Percentiles rank a stretch among this genome's conserved stretches.
These are phyloP conservation scores for Vultur gryphus DNA, from an alignment of 2,797 vertebrate species.

Conservation along the genomic window DNA sequence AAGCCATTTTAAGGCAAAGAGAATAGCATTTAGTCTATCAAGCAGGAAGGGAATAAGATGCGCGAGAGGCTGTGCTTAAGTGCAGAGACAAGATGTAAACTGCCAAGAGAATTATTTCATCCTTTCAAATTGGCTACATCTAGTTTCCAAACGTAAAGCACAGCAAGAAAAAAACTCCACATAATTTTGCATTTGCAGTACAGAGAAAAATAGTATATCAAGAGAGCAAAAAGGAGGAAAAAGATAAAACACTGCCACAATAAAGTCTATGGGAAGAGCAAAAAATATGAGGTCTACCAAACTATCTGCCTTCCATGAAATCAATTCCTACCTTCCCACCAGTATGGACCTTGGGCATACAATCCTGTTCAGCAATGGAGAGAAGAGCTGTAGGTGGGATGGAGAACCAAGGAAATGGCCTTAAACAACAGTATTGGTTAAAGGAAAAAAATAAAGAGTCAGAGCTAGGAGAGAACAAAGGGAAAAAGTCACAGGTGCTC, in stretches of 20 bases:
- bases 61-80: accelerated
- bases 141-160: neutral
- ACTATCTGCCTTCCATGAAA: neutral
- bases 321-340: neutral
- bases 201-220: neutral
- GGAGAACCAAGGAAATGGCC: neutral
- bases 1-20: neutral
- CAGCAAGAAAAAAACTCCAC: neutral
- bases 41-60: neutral
- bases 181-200: neutral
- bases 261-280: neutral
- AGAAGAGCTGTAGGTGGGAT: neutral
- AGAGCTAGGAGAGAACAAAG: neutral
- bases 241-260: neutral
- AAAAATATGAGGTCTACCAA: neutral
- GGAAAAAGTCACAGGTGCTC: neutral
- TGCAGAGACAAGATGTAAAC: neutral
- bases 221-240: neutral
- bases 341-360: neutral
- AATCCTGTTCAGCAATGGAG: neutral
- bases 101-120: conserved; percentile 30
- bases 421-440: neutral
- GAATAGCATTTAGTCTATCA: neutral
- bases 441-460: neutral
- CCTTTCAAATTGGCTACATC: neutral